These are phyloP conservation scores for Nasonia giraulti DNA, from an alignment of 1,140 invertebrate genomes.

Conservation along the genomic window DNA sequence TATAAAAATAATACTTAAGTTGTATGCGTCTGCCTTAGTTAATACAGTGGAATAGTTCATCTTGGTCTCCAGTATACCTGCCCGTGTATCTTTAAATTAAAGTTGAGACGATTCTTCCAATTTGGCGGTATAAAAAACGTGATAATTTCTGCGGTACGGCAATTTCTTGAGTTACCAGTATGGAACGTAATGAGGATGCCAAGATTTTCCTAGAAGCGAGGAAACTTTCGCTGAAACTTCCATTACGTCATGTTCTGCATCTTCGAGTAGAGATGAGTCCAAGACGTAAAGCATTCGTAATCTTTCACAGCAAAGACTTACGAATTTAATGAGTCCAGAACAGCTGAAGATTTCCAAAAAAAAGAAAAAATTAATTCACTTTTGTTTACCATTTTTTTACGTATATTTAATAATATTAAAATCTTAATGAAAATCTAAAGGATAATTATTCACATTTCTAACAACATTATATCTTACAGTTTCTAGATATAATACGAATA, in stretches of 20 bases:
- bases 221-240: constrained; percentile 63
- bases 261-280: constrained; percentile 70
- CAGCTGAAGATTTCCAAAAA: constrained; percentile 59
- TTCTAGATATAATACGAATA: no score
- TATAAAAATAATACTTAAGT: neutral
- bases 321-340: constrained; percentile 67
- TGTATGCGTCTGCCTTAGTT: neutral
- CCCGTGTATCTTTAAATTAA: neutral
- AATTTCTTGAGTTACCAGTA: constrained; percentile 62
- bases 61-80: neutral
- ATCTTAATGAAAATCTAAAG: no score
- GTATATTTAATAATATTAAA: no score
- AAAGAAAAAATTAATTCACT: neutral
- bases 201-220: constrained; percentile 63
- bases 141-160: neutral
- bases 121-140: neutral
- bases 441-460: no score
- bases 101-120: neutral
- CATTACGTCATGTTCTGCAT: constrained; percentile 63
- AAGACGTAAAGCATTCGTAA: constrained; percentile 65
- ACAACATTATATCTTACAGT: no score
- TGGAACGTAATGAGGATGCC: constrained; percentile 71
- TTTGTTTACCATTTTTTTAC: neutral
- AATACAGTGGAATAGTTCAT: neutral
- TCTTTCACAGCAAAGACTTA: constrained; percentile 61